Conservation (phyloP, 2,113 vertebrate genomes). For the Neomonachus schauinslandi region DNA sequence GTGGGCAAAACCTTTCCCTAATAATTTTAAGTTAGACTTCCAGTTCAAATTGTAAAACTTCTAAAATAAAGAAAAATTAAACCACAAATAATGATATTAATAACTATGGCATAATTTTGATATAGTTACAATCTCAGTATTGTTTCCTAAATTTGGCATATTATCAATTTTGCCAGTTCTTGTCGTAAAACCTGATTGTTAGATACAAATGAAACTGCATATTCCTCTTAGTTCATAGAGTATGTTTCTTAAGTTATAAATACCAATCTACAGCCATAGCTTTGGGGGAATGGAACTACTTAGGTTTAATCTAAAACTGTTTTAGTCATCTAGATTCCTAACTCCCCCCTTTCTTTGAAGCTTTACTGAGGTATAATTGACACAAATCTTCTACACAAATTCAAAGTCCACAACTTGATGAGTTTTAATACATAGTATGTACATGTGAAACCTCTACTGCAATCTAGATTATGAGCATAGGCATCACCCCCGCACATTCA, state of each 20-base stretch:
- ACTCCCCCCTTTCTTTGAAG: neutral
- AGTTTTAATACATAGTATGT: neutral
- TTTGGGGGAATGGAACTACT: neutral
- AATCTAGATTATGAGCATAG: neutral
- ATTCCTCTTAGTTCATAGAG: neutral
- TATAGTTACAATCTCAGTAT: neutral
- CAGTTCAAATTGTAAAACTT: neutral
- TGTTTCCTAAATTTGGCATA: neutral
- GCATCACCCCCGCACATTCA: neutral
- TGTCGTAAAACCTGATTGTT: neutral
- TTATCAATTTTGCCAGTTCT: neutral
- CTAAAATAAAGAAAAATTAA: constrained; percentile 15
- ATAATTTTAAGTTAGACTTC: neutral
- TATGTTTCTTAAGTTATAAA: neutral
- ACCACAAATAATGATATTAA: neutral
- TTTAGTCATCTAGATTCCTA: neutral
- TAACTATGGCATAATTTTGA: neutral
- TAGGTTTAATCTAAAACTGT: neutral
- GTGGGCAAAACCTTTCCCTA: neutral
- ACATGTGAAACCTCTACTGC: neutral
- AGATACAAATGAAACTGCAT: neutral
- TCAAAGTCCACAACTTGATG: neutral
- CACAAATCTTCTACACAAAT: neutral
- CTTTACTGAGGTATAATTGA: neutral
- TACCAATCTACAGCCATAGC: neutral